These are phyloP conservation scores for Strix uralensis DNA, from an alignment of 2,113 vertebrate species.

Conservation along the genomic window DNA sequence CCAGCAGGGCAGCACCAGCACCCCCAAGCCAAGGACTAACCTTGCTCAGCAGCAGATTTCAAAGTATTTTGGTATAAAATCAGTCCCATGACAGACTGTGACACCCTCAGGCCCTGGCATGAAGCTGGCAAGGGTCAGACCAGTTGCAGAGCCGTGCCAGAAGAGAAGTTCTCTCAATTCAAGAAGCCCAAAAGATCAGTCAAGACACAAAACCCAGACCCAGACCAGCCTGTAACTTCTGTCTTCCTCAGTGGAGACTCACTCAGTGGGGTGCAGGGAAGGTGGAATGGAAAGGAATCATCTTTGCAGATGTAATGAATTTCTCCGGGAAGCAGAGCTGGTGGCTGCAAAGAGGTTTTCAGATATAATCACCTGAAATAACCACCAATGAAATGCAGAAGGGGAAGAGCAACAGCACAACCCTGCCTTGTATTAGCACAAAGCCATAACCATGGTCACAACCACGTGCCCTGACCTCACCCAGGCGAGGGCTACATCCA, in stretches of 20 bases:
- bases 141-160: background rate
- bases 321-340: background rate
- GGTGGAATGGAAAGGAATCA: background rate
- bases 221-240: background rate
- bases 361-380: background rate
- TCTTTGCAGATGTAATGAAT: background rate
- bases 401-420: background rate
- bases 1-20: background rate
- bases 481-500: background rate
- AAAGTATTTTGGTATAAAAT: background rate
- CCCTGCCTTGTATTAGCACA: background rate
- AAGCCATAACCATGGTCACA: background rate
- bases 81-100: background rate
- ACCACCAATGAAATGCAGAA: background rate
- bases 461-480: fast-evolving
- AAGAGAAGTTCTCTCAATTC: background rate
- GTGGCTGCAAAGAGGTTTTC: background rate
- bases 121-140: background rate
- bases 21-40: background rate
- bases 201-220: background rate
- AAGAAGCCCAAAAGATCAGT: background rate
- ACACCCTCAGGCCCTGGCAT: background rate
- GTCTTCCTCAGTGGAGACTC: background rate
- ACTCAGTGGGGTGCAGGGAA: background rate
- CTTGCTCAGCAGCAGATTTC: background rate